These are phyloP conservation scores for Sebastes itinus DNA, from an alignment of 2,797 vertebrate species.

Conservation along the genomic window DNA sequence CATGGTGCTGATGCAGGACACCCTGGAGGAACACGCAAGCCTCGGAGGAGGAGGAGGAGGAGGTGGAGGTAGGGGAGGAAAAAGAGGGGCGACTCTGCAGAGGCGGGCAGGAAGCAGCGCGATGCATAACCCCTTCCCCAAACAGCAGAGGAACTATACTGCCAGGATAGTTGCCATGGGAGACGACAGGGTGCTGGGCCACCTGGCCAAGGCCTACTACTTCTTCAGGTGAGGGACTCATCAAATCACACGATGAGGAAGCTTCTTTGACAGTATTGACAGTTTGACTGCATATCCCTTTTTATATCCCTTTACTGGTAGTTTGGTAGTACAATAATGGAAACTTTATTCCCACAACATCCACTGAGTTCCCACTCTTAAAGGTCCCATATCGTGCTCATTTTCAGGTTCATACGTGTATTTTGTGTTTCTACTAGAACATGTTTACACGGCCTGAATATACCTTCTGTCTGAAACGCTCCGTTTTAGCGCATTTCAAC, in stretches of 20 bases:
- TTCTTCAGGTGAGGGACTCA: conserved; percentile 84
- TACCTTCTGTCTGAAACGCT: too few relatives aligned
- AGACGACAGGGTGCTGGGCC: conserved; percentile 89
- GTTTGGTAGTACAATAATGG: background rate
- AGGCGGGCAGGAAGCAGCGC: conserved; percentile 68
- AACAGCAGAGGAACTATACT: conserved; percentile 83
- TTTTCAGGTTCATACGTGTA: too few relatives aligned
- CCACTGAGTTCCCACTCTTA: background rate
- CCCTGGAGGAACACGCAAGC: conserved; percentile 67
- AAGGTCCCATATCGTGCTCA: too few relatives aligned
- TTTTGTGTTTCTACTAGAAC: too few relatives aligned
- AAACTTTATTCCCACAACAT: background rate
- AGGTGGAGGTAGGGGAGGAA: conserved; percentile 61
- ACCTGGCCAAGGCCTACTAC: conserved; percentile 89
- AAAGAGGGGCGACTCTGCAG: conserved; percentile 70
- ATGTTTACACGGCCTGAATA: fast-evolving
- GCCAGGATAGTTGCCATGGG: conserved; percentile 91
- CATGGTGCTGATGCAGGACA: conserved; percentile 82
- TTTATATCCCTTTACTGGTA: background rate
- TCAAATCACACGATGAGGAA: background rate
- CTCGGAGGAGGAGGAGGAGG: conserved; percentile 54
- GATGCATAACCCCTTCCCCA: conserved; percentile 61
- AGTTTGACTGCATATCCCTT: background rate
- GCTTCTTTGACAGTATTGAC: background rate
- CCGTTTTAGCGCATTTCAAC: too few relatives aligned